Base-by-base conservation (phyloP, 2,888 invertebrate species). In the Parnassius orleans region DNA sequence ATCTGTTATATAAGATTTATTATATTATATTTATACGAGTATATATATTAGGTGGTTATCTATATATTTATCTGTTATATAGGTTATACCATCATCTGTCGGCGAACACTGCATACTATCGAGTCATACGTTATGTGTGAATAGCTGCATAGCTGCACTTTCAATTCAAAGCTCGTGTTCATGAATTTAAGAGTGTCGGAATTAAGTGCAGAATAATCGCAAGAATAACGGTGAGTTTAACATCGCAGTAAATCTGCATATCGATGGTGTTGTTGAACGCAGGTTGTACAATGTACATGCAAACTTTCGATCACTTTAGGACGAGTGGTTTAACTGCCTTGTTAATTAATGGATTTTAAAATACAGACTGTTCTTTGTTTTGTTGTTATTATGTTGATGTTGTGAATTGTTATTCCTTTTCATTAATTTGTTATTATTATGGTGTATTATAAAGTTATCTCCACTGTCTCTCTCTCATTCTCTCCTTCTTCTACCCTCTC, bases 171-270 rank as follows among this genome's bases (percentile, higher is more conserved):
- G 55, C 61, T 51, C 61, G 61, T 55, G 55, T 43, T 44, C 51
- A 61, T 61, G 55, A 61, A 56, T 50, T 56, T 61, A 51, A 56
- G 55, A 56, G 61, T 51, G 33, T 46, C 33, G 50, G 55, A 56
- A 56, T 61, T 61, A 61, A 61, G 42, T 51, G 10, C 58, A 10
- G 52, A 33, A 33, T 56, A 56, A 52, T 58, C 52, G 51, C 55
- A 50, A 54, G 50, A 11, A 10, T 56, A 61, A 56, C 61, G 55
- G 61, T 51, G 10, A 53, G 53, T 59, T 46, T 41, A 33, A 59
- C 59, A 47, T 33, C 19, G 58, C 44, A 19, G 14, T 41, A 41
- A 56, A 56, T 56, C 56, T 56, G 51, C 51, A 56, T 52, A 55
- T 41, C 56, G 55, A 19, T 24, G 46, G 43, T 56, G 51, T 61